Base-by-base conservation (phyloP, 2,888 invertebrate species). In the Willowsia nigromaculata region DNA sequence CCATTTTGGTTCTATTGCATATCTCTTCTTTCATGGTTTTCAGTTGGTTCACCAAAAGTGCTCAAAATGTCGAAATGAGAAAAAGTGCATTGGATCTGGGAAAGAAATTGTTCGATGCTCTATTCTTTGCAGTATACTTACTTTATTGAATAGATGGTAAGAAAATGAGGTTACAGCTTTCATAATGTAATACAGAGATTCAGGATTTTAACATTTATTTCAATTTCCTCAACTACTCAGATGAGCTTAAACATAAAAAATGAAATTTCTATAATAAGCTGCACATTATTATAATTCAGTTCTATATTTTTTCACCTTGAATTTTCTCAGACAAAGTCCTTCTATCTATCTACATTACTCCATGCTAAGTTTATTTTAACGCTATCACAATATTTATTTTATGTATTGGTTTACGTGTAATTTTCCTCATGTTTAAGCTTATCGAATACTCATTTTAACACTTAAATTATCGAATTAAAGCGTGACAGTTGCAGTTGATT, bases 241-340 rank as follows among this genome's bases (percentile, higher is more conserved):
- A 25, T 27, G 22, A 22, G 7, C 3, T 1, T 25, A 22, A 56
- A 15, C 13, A 47, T 27, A 13, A 33, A 18, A 68, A 37, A 22
- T 15, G 43, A 74, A 71, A 74, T 47, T 74, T 74, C 74, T 27
- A 74, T 74, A 74, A 74, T 74, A 47, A 74, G 47, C 74, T 74
- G 74, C 43, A 74, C n/a, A n/a, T n/a, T n/a, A n/a, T n/a, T n/a
- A n/a, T n/a, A n/a, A n/a, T n/a, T n/a, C n/a, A n/a, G n/a, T n/a
- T n/a, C n/a, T n/a, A n/a, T n/a, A n/a, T n/a, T n/a, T n/a, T n/a
- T n/a, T n/a, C n/a, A n/a, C n/a, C n/a, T n/a, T n/a, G n/a, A n/a
- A n/a, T n/a, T n/a, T n/a, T n/a, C n/a, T n/a, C n/a, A n/a, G n/a
- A n/a, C n/a, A n/a, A n/a, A n/a, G n/a, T n/a, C n/a, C n/a, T n/a